Evolutionary conservation across 2,888 invertebrate genomes (phyloP).

Genomic region (Notodonta ziczac): DNA sequence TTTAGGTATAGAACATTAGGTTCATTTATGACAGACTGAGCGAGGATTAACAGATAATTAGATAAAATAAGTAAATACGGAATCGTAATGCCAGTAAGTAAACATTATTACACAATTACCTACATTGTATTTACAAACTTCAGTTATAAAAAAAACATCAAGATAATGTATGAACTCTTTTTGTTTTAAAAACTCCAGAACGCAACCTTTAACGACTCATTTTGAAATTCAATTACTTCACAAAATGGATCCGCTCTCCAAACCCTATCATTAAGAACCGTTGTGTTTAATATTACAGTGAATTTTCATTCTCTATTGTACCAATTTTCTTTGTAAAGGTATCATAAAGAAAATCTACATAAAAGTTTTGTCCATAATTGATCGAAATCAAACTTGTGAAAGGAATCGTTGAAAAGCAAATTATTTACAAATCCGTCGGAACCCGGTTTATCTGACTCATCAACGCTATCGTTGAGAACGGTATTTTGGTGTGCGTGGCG

Average conservation of each 20-base stretch:
- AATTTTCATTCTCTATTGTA: constrained; percentile 5
- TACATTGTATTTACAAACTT: too few relatives aligned
- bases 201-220: background rate
- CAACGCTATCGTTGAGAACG: constrained; percentile 5
- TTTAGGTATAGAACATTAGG: too few relatives aligned
- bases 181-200: background rate
- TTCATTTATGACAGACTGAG: too few relatives aligned
- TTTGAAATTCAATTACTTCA: background rate
- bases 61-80: too few relatives aligned
- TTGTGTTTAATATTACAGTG: background rate
- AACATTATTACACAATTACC: too few relatives aligned
- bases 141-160: too few relatives aligned
- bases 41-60: too few relatives aligned
- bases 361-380: constrained; percentile 2
- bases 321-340: background rate
- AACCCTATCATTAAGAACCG: background rate
- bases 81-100: too few relatives aligned
- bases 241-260: background rate
- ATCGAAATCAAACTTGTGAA: constrained; percentile 1
- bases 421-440: constrained; percentile 8
- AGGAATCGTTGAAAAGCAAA: constrained; percentile 7
- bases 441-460: constrained; percentile 8
- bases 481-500: constrained; percentile 3
- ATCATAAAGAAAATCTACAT: constrained; percentile 1
- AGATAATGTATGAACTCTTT: too few relatives aligned